A percentile compares a stretch with the other conserved stretches of the same genome.
These are phyloP conservation scores for Macquaria ambigua DNA, from an alignment of 2,113 vertebrate genomes.

Conservation along the genomic window DNA sequence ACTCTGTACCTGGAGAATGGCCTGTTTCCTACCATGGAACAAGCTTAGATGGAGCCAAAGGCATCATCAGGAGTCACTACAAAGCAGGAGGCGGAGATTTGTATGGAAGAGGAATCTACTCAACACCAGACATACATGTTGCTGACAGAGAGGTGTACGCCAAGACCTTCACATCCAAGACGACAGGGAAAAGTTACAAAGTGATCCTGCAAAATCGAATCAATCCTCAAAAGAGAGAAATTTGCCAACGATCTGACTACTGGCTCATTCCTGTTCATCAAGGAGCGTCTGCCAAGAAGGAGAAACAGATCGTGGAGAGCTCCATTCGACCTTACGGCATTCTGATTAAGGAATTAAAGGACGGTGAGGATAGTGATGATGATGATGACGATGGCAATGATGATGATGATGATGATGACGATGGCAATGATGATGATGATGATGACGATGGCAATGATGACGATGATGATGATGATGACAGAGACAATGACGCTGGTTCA, in stretches of 20 bases:
- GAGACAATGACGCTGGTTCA: no score
- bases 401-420: no score
- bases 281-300: neutral
- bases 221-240: neutral
- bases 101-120: constrained; percentile 47
- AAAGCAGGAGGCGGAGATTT: fast-evolving
- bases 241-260: neutral
- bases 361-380: no score
- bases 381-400: no score
- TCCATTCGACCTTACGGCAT: constrained; percentile 35
- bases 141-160: constrained; percentile 3
- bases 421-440: no score
- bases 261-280: neutral
- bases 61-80: constrained; percentile 41
- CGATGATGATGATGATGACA: no score
- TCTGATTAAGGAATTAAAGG: constrained; percentile 39
- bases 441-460: no score
- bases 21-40: constrained; percentile 52
- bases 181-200: constrained; percentile 20
- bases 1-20: constrained; percentile 40
- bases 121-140: constrained; percentile 18
- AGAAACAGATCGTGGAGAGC: neutral
- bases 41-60: constrained; percentile 14
- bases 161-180: constrained; percentile 12
- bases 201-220: constrained; percentile 50